These are phyloP conservation scores for Heliconius hortense DNA, from an alignment of 2,888 invertebrate genomes.

Conservation along the genomic window DNA sequence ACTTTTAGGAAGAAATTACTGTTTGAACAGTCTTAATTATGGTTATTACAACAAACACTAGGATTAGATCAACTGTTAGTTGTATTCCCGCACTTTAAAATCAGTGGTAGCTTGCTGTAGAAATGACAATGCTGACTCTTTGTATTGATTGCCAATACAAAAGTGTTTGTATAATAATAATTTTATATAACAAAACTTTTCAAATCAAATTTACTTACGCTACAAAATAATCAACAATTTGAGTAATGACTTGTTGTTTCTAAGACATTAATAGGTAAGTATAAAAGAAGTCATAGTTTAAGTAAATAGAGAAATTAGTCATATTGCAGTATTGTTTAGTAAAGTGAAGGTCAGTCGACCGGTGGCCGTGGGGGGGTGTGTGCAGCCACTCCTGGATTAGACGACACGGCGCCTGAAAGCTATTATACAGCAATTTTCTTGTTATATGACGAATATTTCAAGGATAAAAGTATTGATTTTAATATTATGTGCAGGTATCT, in stretches of 20 bases:
- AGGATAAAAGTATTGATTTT: neutral
- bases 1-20: too few species aligned
- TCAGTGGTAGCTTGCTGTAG: too few species aligned
- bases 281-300: neutral
- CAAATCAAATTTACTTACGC: too few species aligned
- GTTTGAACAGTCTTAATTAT: too few species aligned
- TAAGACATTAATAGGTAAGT: neutral
- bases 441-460: constrained; percentile 1
- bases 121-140: too few species aligned
- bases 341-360: neutral
- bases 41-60: too few species aligned
- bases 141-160: too few species aligned
- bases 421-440: neutral
- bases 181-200: too few species aligned
- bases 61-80: too few species aligned
- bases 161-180: too few species aligned
- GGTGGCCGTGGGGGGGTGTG: neutral
- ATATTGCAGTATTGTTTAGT: neutral
- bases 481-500: neutral
- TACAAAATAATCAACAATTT: neutral
- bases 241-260: neutral
- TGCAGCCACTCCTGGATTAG: neutral
- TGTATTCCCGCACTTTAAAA: too few species aligned
- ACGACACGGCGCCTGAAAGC: neutral
- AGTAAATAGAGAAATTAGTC: constrained; percentile 1